These are phyloP conservation scores for Probaryconus sp. DNA, from an alignment of 1,140 invertebrate species.

Conservation along the genomic window DNA sequence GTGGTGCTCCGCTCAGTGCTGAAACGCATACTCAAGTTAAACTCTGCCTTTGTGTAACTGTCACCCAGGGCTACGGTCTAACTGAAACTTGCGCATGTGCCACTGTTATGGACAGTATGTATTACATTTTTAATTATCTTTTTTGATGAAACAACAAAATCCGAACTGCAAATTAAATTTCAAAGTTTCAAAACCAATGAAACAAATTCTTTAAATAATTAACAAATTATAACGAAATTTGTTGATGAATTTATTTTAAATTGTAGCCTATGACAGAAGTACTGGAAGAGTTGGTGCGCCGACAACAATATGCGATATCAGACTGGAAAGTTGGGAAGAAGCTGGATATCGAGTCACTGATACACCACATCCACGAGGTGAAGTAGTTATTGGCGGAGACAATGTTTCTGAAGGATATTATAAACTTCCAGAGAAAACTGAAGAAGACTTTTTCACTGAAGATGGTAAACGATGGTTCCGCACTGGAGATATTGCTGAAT, in stretches of 20 bases:
- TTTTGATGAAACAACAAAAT: too few species aligned
- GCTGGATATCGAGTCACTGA: slow-evolving; percentile 94
- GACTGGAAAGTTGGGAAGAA: slow-evolving; percentile 96
- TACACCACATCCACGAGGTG: slow-evolving; percentile 91
- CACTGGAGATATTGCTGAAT: slow-evolving; percentile 97
- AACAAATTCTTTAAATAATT: too few species aligned
- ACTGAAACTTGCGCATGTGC: slow-evolving; percentile 98
- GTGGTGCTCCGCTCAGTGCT: slow-evolving; percentile 96
- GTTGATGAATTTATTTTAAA: slow-evolving; percentile 5
- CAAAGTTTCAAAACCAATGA: too few species aligned
- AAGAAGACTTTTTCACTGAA: slow-evolving; percentile 93
- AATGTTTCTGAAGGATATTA: slow-evolving; percentile 97
- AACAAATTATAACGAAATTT: too few species aligned
- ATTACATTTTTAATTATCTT: slow-evolving; percentile 7
- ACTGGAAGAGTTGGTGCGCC: slow-evolving; percentile 94
- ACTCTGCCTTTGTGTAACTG: slow-evolving; percentile 92
- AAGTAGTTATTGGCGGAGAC: slow-evolving; percentile 95
- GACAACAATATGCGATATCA: slow-evolving; percentile 90
- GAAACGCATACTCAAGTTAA: slow-evolving; percentile 97
- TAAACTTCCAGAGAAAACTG: slow-evolving; percentile 92
- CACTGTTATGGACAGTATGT: slow-evolving; percentile 90
- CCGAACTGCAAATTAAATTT: too few species aligned
- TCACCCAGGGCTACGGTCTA: slow-evolving; percentile 97
- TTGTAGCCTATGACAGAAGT: slow-evolving; percentile 82
- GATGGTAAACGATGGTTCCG: slow-evolving; percentile 93